phyloP scores from a whole-genome alignment of 2,113 vertebrate species.

The Carollia perspicillata region DNA sequence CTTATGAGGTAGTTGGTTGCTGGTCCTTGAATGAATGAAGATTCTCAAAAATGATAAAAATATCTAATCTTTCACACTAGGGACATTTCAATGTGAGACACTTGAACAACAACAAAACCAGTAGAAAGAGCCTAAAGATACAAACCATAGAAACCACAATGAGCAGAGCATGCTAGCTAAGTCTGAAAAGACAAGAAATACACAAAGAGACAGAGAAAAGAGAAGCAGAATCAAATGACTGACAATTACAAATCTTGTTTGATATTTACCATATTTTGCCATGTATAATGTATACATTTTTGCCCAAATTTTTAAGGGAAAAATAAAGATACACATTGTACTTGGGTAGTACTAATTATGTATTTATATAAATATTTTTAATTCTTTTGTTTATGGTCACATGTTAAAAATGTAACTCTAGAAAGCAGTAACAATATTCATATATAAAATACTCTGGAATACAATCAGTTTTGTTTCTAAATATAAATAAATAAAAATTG shows the following conservation, averaged over 20 bases:
- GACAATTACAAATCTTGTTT: neutral
- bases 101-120: neutral
- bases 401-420: no score
- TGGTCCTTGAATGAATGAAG: neutral
- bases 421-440: no score
- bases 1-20: neutral
- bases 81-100: neutral
- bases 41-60: neutral
- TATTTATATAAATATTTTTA: no score
- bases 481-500: no score
- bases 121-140: neutral
- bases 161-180: neutral
- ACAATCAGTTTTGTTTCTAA: no score
- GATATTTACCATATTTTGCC: neutral
- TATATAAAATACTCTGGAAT: no score
- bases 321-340: no score
- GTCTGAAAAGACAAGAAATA: neutral
- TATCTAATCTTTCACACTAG: neutral
- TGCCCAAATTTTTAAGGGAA: no score
- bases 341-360: no score
- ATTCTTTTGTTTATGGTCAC: no score
- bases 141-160: rapidly evolving
- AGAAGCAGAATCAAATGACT: neutral
- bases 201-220: neutral
- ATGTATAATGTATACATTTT: no score